Evolutionary conservation across 2,113 vertebrate genomes (phyloP).

Genomic region (Murina feae): DNA sequence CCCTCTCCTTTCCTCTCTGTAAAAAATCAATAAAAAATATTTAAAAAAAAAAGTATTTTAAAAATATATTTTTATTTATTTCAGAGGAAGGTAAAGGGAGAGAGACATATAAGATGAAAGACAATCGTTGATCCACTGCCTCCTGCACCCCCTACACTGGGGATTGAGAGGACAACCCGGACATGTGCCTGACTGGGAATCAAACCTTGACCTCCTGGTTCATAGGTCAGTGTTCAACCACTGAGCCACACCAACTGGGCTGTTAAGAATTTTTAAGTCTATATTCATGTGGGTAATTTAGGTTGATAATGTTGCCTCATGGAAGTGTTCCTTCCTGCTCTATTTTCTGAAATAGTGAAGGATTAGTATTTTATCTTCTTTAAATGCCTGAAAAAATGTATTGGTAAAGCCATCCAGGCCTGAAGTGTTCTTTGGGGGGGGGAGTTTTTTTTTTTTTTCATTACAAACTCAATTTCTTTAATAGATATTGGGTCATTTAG

Average conservation of each 20-base stretch:
- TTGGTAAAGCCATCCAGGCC: background rate
- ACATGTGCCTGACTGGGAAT: too few relatives aligned
- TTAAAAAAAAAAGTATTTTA: background rate
- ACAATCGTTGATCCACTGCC: too few relatives aligned
- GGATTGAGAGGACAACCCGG: too few relatives aligned
- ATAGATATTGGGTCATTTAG: background rate
- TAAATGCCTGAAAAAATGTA: background rate
- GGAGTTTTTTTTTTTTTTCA: conserved; percentile 5
- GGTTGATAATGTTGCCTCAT: background rate
- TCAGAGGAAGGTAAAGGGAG: too few relatives aligned
- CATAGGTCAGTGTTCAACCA: too few relatives aligned
- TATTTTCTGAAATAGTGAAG: background rate
- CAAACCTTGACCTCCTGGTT: too few relatives aligned
- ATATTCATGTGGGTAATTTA: background rate
- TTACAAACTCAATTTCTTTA: background rate
- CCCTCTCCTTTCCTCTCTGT: too few relatives aligned
- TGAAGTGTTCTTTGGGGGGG: background rate
- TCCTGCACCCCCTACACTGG: too few relatives aligned
- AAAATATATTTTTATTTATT: background rate
- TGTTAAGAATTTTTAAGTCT: background rate
- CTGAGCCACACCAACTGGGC: too few relatives aligned
- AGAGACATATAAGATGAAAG: too few relatives aligned
- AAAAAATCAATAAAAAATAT: too few relatives aligned
- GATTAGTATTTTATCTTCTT: background rate
- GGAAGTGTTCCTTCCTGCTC: background rate